Evolutionary conservation across 2,888 invertebrate species (phyloP), one percentile per base, ranked within the genome.

Genomic region (Crossocerus cetratus): DNA sequence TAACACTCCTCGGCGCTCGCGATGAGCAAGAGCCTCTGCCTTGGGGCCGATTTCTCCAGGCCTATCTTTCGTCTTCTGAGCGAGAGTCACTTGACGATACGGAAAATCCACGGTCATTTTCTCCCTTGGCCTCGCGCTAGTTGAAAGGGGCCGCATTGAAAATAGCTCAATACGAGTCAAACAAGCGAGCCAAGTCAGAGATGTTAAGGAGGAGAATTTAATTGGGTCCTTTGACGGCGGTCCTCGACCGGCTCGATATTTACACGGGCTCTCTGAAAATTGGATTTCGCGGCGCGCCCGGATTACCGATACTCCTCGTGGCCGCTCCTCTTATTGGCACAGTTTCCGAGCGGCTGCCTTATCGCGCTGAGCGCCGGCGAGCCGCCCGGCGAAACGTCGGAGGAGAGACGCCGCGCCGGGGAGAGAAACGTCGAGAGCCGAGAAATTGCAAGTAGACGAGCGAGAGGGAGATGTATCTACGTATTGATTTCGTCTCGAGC

Each of bases 401-500:
- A 45, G n/a, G n/a, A 18, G 49, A 69, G n/a, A 18, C 14, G 16
- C 14, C n/a, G 62, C n/a, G n/a, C n/a, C n/a, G n/a, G n/a, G n/a
- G 64, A 45, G 58, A 43, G 11, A 2, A 0, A 64, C 14, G 20
- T 21, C 5, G 61, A 43, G 16, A 49, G 58, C 59, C 42, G 71
- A 53, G 69, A 70, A 66, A 74, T 67, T 69, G 62, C 66, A 56
- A 68, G 73, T 43, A 68, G 69, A 64, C 66, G 73, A 76, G 78
- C 75, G 69, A 76, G 32, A 32, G 32, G 32, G 32, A 32, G 32
- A 32, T 32, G 32, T 77, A 69, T 69, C 60, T 69, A 60, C 74
- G 84, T 86, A 85, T 85, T 85, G 85, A 86, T 86, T 85, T 84
- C 77, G 82, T 82, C 84, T 80, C 81, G 81, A 80, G 81, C 82